Percentiles rank a stretch among this genome's conserved stretches.
Conservation (phyloP, 2,888 invertebrate genomes). For the Apamea anceps region DNA sequence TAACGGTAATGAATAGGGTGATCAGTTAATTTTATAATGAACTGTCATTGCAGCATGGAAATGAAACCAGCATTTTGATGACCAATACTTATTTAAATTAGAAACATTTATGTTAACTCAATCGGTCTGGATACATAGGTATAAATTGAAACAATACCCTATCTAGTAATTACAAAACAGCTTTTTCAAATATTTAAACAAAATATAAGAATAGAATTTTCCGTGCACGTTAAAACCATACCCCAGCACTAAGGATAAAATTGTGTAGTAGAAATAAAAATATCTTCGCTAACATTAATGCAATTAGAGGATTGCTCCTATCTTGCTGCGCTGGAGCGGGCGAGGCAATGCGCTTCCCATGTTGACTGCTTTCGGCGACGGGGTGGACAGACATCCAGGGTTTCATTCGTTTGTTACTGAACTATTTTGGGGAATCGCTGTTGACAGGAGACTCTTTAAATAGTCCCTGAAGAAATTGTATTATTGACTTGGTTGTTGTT, state of each 20-base stretch:
- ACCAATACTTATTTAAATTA: slow-evolving; percentile 36
- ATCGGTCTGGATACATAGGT: neutral
- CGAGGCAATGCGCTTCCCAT: slow-evolving; percentile 40
- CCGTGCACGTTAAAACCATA: neutral
- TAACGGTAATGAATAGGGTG: slow-evolving; percentile 43
- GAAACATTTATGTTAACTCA: neutral
- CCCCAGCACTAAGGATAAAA: neutral
- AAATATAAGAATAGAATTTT: neutral
- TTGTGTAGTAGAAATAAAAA: slow-evolving; percentile 31
- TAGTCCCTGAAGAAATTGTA: neutral
- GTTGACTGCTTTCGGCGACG: slow-evolving; percentile 7
- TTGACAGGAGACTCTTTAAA: neutral
- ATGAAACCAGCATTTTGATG: slow-evolving; percentile 2
- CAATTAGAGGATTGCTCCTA: slow-evolving; percentile 27
- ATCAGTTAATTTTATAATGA: slow-evolving; percentile 37
- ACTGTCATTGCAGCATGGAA: slow-evolving; percentile 3
- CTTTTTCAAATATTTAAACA: neutral
- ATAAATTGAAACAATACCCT: neutral
- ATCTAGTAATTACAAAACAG: neutral
- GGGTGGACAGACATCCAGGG: neutral
- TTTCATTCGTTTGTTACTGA: neutral
- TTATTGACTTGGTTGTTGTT: neutral
- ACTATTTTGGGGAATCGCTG: slow-evolving; percentile 21
- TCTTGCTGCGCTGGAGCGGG: neutral
- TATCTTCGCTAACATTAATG: slow-evolving; percentile 25